Conservation (phyloP, 2,797 vertebrate species). For the Falco biarmicus region DNA sequence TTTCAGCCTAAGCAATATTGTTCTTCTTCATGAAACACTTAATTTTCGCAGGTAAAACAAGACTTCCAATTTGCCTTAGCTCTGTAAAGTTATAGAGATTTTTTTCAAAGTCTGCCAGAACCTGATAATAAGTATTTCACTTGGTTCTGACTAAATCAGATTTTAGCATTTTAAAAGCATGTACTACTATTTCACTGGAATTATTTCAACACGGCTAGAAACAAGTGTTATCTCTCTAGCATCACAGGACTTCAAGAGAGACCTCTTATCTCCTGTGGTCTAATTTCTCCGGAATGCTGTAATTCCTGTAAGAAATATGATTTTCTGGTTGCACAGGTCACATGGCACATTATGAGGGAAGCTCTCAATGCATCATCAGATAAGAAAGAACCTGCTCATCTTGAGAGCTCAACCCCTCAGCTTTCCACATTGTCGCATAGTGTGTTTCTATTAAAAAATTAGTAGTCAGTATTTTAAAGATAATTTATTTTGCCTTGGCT, state of each 20-base stretch:
- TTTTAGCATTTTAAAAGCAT: neutral
- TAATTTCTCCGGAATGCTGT: neutral
- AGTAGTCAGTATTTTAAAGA: neutral
- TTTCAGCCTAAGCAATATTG: neutral
- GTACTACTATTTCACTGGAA: neutral
- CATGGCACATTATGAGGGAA: neutral
- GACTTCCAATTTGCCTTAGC: neutral
- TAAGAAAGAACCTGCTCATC: neutral
- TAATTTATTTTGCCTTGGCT: neutral
- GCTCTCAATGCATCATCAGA: fast-evolving
- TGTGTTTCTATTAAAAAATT: neutral
- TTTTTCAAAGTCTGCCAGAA: neutral
- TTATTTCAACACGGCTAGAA: neutral
- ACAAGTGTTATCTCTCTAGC: neutral
- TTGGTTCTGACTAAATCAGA: neutral
- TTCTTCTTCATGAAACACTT: neutral
- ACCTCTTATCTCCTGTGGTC: fast-evolving
- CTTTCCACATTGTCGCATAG: neutral
- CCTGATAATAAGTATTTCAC: neutral
- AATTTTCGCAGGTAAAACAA: neutral
- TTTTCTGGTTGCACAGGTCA: neutral
- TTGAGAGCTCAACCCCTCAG: neutral
- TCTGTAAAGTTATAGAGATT: neutral
- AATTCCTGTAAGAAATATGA: neutral
- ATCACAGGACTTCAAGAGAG: neutral